Conservation (phyloP, 1,140 invertebrate genomes). For the Cotesia vestalis region DNA sequence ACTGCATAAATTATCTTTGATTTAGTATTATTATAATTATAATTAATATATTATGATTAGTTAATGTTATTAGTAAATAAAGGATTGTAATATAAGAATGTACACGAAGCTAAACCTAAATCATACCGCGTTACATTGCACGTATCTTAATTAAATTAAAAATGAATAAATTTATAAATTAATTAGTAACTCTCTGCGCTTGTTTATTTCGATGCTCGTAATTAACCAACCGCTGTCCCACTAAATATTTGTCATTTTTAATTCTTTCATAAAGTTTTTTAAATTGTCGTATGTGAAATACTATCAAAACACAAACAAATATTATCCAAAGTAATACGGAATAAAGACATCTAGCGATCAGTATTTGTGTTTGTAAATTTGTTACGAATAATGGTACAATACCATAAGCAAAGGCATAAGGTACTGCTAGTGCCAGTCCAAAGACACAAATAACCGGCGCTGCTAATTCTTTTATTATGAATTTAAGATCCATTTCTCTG, state of each 20-base stretch:
- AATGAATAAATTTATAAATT: slow-evolving; percentile 40
- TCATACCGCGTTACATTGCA: slow-evolving; percentile 22
- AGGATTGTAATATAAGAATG: slow-evolving; percentile 48
- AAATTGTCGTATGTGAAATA: slow-evolving; percentile 90
- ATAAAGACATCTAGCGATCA: slow-evolving; percentile 89
- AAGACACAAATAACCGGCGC: slow-evolving; percentile 88
- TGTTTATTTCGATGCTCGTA: slow-evolving; percentile 83
- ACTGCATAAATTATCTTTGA: background rate
- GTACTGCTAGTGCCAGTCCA: slow-evolving; percentile 86
- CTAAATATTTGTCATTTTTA: slow-evolving; percentile 98
- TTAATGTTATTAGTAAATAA: slow-evolving; percentile 9
- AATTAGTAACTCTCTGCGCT: slow-evolving; percentile 54
- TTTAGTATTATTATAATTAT: background rate
- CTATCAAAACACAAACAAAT: slow-evolving; percentile 74
- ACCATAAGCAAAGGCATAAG: slow-evolving; percentile 87
- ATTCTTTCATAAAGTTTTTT: slow-evolving; percentile 96
- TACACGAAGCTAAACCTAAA: slow-evolving; percentile 53
- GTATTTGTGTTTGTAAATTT: slow-evolving; percentile 76
- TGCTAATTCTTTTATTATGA: slow-evolving; percentile 86
- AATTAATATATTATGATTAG: background rate
- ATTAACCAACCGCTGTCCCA: slow-evolving; percentile 93
- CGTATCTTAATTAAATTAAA: slow-evolving; percentile 9
- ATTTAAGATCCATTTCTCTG: slow-evolving; percentile 88
- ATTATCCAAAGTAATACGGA: slow-evolving; percentile 83
- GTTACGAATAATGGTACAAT: slow-evolving; percentile 83